These are phyloP conservation scores for Alentia gelatinosa DNA, from an alignment of 2,888 invertebrate genomes.

Conservation along the genomic window DNA sequence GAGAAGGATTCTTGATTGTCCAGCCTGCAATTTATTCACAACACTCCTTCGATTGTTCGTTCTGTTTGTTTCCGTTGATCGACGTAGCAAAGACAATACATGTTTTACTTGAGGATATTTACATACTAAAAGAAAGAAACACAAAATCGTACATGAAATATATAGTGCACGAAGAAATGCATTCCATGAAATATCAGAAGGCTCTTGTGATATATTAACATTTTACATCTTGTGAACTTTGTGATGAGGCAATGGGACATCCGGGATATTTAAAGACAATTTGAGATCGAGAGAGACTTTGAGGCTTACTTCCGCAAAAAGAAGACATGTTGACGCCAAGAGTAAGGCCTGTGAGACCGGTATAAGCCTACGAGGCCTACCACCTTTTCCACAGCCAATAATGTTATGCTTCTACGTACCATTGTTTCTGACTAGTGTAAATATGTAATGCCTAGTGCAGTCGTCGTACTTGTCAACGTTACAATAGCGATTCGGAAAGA, in stretches of 20 bases:
- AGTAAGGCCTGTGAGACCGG: background rate
- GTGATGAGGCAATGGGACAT: background rate
- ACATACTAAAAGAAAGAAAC: background rate
- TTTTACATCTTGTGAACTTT: background rate
- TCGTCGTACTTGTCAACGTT: background rate
- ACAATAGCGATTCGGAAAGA: background rate
- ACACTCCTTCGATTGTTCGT: background rate
- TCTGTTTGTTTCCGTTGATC: background rate
- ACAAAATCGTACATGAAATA: background rate
- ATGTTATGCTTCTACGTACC: background rate
- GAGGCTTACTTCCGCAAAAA: background rate
- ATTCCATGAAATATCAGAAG: background rate
- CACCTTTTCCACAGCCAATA: background rate
- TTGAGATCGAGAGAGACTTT: background rate
- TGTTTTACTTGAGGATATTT: background rate
- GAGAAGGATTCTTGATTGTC: too few relatives aligned
- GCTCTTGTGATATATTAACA: constrained; percentile 1
- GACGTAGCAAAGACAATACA: background rate
- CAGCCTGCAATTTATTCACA: background rate
- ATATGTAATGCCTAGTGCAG: background rate
- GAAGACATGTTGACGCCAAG: background rate
- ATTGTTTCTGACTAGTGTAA: background rate
- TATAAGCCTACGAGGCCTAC: background rate
- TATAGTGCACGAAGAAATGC: background rate
- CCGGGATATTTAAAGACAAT: too few relatives aligned